Conservation (phyloP, 1,140 invertebrate species). For the Colletes gigas region DNA sequence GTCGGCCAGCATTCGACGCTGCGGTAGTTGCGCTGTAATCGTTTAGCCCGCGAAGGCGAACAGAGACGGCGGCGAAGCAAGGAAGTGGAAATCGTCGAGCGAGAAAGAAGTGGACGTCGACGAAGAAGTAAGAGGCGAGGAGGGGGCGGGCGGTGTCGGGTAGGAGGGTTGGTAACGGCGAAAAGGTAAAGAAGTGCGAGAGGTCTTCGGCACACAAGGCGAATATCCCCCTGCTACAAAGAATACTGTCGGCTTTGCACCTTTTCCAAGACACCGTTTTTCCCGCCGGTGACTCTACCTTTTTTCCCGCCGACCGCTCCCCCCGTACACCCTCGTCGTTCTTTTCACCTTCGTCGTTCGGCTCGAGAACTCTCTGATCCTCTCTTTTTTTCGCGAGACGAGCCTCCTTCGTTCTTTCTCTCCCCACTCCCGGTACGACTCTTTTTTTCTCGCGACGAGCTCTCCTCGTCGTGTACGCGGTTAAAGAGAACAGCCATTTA, state of each 20-base stretch:
- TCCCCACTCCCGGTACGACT: background rate
- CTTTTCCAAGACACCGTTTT: conserved; percentile 78
- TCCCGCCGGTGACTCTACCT: conserved; percentile 59
- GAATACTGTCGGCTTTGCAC: conserved; percentile 80
- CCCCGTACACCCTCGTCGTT: conserved; percentile 11
- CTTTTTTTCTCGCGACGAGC: background rate
- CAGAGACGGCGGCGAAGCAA: conserved; percentile 52
- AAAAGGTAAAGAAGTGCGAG: conserved; percentile 76
- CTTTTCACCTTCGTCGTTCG: conserved; percentile 35
- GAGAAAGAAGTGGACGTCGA: conserved; percentile 57
- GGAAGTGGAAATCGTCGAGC: conserved; percentile 57
- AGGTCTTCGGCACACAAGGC: conserved; percentile 73
- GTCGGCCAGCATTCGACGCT: background rate
- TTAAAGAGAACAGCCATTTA: conserved; percentile 59
- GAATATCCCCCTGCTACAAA: conserved; percentile 73
- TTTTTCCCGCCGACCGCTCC: conserved; percentile 4
- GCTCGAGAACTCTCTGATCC: conserved; percentile 47
- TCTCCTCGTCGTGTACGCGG: conserved; percentile 19
- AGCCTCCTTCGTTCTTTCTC: conserved; percentile 44
- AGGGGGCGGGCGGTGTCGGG: no score
- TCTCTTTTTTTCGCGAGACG: conserved; percentile 40
- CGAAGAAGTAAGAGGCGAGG: no score
- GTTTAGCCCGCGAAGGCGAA: conserved; percentile 33
- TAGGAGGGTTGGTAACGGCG: background rate
- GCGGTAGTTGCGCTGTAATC: conserved; percentile 41